Evolutionary conservation across 2,113 vertebrate species (phyloP).

Genomic region (Pterocles orientalis): DNA sequence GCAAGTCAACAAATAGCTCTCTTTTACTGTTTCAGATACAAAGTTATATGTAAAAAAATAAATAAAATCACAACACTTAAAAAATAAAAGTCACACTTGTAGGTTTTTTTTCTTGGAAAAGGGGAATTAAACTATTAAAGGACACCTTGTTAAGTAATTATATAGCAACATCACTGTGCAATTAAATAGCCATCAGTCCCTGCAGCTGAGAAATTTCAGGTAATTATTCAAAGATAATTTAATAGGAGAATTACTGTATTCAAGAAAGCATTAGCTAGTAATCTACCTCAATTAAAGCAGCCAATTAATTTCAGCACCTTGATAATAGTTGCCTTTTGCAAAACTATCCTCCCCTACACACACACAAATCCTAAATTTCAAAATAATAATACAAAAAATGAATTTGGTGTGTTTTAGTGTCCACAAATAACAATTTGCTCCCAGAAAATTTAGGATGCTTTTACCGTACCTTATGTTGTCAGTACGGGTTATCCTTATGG

Average conservation of each 20-base stretch:
- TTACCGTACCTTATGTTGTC: background rate
- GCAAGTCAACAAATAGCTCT: slow-evolving; percentile 55
- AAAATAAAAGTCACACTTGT: slow-evolving; percentile 63
- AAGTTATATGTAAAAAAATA: slow-evolving; percentile 43
- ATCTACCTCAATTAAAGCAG: slow-evolving; percentile 88
- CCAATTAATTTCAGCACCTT: slow-evolving; percentile 87
- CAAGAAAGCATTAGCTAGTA: slow-evolving; percentile 88
- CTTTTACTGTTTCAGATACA: slow-evolving; percentile 44
- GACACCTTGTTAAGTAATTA: slow-evolving; percentile 90
- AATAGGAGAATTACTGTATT: slow-evolving; percentile 90
- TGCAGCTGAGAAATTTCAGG: slow-evolving; percentile 88
- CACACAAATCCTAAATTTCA: slow-evolving; percentile 67
- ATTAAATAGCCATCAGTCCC: slow-evolving; percentile 89
- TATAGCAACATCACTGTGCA: slow-evolving; percentile 83
- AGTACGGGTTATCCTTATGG: background rate
- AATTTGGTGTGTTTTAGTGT: slow-evolving; percentile 31
- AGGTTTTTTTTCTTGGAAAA: slow-evolving; percentile 72
- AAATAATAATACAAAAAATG: slow-evolving; percentile 70
- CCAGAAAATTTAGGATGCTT: background rate
- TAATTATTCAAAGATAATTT: slow-evolving; percentile 91
- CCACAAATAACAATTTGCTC: background rate
- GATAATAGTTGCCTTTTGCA: slow-evolving; percentile 83
- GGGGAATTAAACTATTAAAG: slow-evolving; percentile 86
- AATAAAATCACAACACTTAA: slow-evolving; percentile 49
- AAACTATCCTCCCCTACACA: slow-evolving; percentile 76